phyloP scores from a whole-genome alignment of 1,140 invertebrate genomes.

The Neelides sp. region DNA sequence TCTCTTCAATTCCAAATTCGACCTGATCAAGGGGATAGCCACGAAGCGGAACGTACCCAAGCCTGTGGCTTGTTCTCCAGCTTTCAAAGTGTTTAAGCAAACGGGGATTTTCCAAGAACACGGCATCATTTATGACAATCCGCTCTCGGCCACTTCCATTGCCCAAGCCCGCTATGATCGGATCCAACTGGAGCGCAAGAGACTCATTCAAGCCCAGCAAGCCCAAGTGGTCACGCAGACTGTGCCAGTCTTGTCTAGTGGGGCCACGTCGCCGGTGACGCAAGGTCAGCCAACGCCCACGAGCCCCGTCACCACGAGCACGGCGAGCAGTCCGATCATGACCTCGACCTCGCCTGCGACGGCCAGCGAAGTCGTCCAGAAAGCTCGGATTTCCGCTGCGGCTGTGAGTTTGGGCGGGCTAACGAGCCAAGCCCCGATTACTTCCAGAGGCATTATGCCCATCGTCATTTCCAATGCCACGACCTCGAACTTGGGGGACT shows the following conservation, averaged over 20 bases:
- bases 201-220: slow-evolving; percentile 36
- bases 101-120: slow-evolving; percentile 64
- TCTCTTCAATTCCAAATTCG: slow-evolving; percentile 58
- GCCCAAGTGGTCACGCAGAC: slow-evolving; percentile 35
- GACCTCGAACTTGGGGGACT: neutral
- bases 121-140: slow-evolving; percentile 73
- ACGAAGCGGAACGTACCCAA: slow-evolving; percentile 34
- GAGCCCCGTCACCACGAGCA: slow-evolving; percentile 6
- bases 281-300: slow-evolving; percentile 35
- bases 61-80: slow-evolving; percentile 10
- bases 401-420: no score
- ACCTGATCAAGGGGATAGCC: slow-evolving; percentile 59
- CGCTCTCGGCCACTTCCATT: slow-evolving; percentile 68
- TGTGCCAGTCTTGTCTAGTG: slow-evolving; percentile 31
- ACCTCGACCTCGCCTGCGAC: neutral
- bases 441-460: neutral
- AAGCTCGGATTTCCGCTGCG: neutral
- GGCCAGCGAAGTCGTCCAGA: slow-evolving; percentile 1
- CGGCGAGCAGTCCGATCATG: neutral
- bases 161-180: slow-evolving; percentile 70
- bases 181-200: slow-evolving; percentile 63
- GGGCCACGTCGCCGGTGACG: slow-evolving; percentile 35
- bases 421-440: neutral
- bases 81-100: slow-evolving; percentile 69
- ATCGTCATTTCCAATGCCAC: neutral